phyloP scores from a whole-genome alignment of 2,113 vertebrate genomes.

The Anthoscopus minutus region DNA sequence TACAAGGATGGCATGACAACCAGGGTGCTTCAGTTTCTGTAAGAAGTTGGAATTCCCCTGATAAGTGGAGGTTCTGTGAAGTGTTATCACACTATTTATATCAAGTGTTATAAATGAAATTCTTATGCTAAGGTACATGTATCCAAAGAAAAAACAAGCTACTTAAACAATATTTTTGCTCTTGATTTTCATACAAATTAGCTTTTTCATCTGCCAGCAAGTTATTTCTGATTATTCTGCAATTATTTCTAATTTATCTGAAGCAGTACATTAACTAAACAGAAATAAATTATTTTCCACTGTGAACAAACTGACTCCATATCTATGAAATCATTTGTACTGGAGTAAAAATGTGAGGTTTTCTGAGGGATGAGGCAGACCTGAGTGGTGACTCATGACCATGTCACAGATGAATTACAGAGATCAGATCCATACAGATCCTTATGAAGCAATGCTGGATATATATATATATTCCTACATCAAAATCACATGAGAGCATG shows the following conservation, averaged over 20 bases:
- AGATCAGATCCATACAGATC: neutral
- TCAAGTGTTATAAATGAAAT: slow-evolving; percentile 48
- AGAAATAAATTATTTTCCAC: neutral
- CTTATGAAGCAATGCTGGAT: neutral
- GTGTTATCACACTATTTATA: slow-evolving; percentile 54
- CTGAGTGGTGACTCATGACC: neutral
- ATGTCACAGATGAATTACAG: neutral
- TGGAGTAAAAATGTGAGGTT: neutral
- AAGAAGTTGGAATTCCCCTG: slow-evolving; percentile 55
- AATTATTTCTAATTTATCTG: neutral
- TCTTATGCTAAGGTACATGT: neutral
- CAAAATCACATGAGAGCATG: neutral
- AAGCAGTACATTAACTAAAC: neutral
- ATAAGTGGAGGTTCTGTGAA: slow-evolving; percentile 50
- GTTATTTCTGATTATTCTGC: neutral
- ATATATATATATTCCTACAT: neutral
- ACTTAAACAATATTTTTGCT: slow-evolving; percentile 22
- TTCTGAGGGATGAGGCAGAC: neutral
- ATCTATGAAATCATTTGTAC: neutral
- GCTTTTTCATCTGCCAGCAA: neutral
- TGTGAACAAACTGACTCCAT: neutral
- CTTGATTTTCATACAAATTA: slow-evolving; percentile 28
- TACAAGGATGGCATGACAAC: slow-evolving; percentile 67
- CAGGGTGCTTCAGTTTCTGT: neutral
- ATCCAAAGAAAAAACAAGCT: slow-evolving; percentile 41